Evolutionary conservation across 2,888 invertebrate species (phyloP), one percentile per base, ranked within the genome.

Genomic region (Drosophila macrothrix): DNA sequence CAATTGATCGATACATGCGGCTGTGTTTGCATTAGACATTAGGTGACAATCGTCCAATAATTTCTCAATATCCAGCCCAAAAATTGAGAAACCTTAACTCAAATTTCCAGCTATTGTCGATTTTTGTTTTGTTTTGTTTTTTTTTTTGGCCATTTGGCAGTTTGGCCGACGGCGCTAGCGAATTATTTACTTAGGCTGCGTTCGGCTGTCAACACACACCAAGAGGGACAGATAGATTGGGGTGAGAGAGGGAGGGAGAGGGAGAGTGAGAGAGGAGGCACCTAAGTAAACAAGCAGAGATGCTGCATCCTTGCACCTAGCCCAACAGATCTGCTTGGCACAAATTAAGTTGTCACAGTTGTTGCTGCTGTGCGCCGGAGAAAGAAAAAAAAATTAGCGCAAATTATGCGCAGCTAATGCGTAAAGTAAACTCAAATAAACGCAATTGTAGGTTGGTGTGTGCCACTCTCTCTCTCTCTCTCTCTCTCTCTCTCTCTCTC

Each of bases 11-110:
- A 68, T 59, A 63, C 54, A 59, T 64, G 68, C 90, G 92, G 92
- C 92, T 92, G 92, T 92, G 78, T 92, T 92, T 92, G 79, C 91
- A 65, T 41, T 83, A 80, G 66, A 83, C 86, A 92, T 92, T 91
- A 92, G 81, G 43, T 70, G 83, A 82, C 73, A 70, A 73, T 82
- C 67, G 62, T 46, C 49, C 39, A 62, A 58, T 66, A 72, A 76
- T 78, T 76, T 79, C 79, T 68, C 37, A 29, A 71, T 37, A 52
- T 43, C n/a, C 29, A 31, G 4, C 5, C 49, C 33, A 39, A 41
- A 50, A 25, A 9, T 33, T 16, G 39, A 43, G 22, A 28, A 37
- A 25, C 7, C 35, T 29, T 19, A 58, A 50, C 33, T 58, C 35
- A 43, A 41, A 62, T 64, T 41, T 22, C 37, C 9, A 39, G n/a